Base-by-base conservation (phyloP, 2,113 vertebrate species). In the Sander lucioperca region DNA sequence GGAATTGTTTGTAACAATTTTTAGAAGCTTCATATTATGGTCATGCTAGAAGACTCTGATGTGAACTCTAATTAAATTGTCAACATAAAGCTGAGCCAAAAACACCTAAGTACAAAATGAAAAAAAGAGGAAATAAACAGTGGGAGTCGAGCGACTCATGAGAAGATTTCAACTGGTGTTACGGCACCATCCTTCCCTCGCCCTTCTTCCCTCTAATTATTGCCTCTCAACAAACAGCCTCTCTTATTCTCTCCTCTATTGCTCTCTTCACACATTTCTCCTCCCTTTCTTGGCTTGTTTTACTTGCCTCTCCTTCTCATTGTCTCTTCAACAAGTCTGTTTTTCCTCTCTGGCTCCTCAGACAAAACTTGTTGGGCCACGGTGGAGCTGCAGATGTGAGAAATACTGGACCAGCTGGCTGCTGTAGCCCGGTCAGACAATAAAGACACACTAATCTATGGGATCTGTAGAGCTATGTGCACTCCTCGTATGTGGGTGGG, bases 181-280 rank as follows among this genome's bases (percentile, higher is more conserved):
- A 23, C 19, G 2, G 58, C 67, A 39, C 82, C 39, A 73, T 77
- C 66, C 73, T 88, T 91, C 72, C 66, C n/a, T 79, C 33, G 6
- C 84, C 16, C 39, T 58, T 68, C 74, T 78, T 70, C 86, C 88
- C 90, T 89, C 23, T 87, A 92, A 93, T 92, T 86, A 89, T 13
- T 68, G 65, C 69, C 77, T 87, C 74, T 62, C 64, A 81, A 73
- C 81, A 87, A 78, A 73, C 18, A n/a, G 70, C 19, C 71, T 63
- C 79, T 80, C 73, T 84, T 72, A 79, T 83, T 84, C 36, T 56
- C 56, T 78, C 51, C 14, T 71, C 56, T 53, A n/a, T 27, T 63
- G 56, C 59, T 65, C 75, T 59, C 59, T 79, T 84, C 62, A 84
- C 84, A 53, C 82, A 57, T 89, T 84, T 84, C 68, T 70, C 84